These are phyloP conservation scores for Trichopria drosophilae DNA, from an alignment of 2,888 invertebrate species.

Conservation along the genomic window DNA sequence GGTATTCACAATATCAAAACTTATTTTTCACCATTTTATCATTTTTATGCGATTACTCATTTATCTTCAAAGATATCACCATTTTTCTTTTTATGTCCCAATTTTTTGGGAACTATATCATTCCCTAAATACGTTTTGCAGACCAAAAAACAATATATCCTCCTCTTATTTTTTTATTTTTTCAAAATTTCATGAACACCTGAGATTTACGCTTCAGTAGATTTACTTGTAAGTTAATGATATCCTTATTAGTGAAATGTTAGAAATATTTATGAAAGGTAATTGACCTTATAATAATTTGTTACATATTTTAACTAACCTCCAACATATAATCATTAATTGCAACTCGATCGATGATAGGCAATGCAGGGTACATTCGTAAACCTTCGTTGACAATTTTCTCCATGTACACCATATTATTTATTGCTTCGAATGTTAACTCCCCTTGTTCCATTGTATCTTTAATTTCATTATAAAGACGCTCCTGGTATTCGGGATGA, in stretches of 20 bases:
- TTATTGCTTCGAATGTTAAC: conserved; percentile 39
- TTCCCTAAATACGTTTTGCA: too few species aligned
- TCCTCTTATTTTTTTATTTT: too few species aligned
- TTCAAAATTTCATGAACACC: too few species aligned
- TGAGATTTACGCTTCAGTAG: too few species aligned
- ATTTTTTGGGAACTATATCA: too few species aligned
- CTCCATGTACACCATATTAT: conserved; percentile 43
- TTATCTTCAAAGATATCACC: too few species aligned
- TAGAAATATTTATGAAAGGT: too few species aligned
- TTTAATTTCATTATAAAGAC: conserved; percentile 37
- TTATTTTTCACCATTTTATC: neutral
- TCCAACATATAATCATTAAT: conserved; percentile 42
- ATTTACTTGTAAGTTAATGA: neutral
- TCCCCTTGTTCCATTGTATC: conserved; percentile 20
- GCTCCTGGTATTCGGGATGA: conserved; percentile 38
- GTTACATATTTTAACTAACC: conserved; percentile 8
- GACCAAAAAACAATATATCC: too few species aligned
- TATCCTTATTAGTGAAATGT: conserved; percentile 7
- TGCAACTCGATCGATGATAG: conserved; percentile 43
- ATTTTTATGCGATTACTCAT: neutral
- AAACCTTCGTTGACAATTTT: conserved; percentile 43
- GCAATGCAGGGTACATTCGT: conserved; percentile 46
- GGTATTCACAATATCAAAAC: conserved; percentile 1
- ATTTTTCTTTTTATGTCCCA: too few species aligned
- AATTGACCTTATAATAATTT: conserved; percentile 5